phyloP scores from a whole-genome alignment of 1,140 invertebrate species.

The Nylanderia fulva region DNA sequence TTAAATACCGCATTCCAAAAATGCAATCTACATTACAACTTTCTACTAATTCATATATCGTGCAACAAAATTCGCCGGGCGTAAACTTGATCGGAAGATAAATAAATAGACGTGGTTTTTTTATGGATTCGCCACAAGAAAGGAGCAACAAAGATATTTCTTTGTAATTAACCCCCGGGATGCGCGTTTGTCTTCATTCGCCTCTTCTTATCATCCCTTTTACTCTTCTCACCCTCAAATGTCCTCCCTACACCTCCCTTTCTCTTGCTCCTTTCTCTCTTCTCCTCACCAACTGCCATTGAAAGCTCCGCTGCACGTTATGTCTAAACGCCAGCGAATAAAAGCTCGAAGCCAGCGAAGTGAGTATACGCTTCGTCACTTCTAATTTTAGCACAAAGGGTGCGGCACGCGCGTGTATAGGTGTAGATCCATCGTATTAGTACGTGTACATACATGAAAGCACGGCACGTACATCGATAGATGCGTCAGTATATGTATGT shows the following conservation, averaged over 20 bases:
- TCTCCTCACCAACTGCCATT: conserved; percentile 60
- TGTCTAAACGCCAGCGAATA: conserved; percentile 76
- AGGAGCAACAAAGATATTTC: conserved; percentile 8
- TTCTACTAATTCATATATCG: no score
- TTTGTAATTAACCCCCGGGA: conserved; percentile 32
- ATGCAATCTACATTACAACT: no score
- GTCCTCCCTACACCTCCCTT: neutral
- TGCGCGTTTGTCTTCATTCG: neutral
- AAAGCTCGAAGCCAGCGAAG: conserved; percentile 76
- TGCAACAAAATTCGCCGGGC: no score
- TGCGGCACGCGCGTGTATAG: conserved; percentile 66
- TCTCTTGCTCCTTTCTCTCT: neutral
- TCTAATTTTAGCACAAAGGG: conserved; percentile 84
- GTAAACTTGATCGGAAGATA: neutral
- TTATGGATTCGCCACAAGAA: neutral
- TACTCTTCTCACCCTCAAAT: neutral
- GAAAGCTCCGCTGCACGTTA: conserved; percentile 70
- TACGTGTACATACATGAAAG: neutral
- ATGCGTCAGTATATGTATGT: conserved; percentile 4
- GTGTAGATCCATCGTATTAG: conserved; percentile 27
- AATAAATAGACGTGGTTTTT: neutral
- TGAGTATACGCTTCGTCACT: conserved; percentile 81
- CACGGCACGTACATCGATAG: conserved; percentile 16
- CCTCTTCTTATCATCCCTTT: conserved; percentile 8
- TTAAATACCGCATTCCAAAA: no score